phyloP scores from a whole-genome alignment of 2,888 invertebrate species.

The Dryococelus australis region DNA sequence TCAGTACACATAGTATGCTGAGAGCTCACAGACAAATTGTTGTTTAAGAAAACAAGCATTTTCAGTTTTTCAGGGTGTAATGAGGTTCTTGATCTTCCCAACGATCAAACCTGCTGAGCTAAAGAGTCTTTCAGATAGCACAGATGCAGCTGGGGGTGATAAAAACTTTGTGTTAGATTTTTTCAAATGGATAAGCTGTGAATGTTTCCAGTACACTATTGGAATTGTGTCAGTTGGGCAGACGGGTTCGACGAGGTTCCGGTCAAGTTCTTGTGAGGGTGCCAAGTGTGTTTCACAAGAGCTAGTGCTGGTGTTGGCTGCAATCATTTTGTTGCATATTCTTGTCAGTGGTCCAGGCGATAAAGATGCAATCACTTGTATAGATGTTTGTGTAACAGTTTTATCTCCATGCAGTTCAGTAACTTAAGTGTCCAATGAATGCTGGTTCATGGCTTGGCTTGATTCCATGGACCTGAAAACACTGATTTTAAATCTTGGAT shows the following conservation, averaged over 20 bases:
- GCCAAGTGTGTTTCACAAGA: too few species aligned
- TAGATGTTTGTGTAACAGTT: background rate
- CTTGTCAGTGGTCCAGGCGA: background rate
- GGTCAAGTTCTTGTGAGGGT: background rate
- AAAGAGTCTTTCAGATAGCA: background rate
- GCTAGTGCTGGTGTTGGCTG: too few species aligned
- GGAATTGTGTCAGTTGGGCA: background rate
- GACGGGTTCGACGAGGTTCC: background rate
- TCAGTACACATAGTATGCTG: background rate
- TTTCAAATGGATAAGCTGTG: background rate
- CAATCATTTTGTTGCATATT: background rate
- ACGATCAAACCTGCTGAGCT: background rate
- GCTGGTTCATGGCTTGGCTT: background rate
- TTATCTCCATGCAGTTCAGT: background rate
- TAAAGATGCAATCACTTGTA: background rate
- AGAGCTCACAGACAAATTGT: background rate
- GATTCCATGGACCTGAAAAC: background rate
- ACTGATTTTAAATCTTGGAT: too few species aligned
- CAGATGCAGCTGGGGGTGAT: conserved; percentile 16
- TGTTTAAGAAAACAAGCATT: conserved; percentile 1
- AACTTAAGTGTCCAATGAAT: background rate
- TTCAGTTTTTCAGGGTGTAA: conserved; percentile 4
- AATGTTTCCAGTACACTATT: conserved; percentile 9
- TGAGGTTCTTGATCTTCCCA: background rate
- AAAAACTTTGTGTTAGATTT: background rate